Evolutionary conservation across 2,113 vertebrate species (phyloP), one percentile per base, ranked within the genome.

Genomic region (Isurus oxyrinchus): DNA sequence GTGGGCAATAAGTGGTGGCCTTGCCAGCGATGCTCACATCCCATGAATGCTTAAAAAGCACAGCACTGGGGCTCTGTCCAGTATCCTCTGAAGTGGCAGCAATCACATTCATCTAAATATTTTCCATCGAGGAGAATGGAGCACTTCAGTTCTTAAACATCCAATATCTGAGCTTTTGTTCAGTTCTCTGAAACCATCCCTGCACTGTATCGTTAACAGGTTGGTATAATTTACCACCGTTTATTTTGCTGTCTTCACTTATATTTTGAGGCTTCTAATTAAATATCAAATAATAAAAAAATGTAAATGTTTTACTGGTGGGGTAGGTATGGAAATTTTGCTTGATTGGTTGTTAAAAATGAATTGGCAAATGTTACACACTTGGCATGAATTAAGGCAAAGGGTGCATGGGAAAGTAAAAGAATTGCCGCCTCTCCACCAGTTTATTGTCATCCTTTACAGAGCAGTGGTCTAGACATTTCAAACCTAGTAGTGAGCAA

Each of bases 121-220:
- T 76, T 95, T 95, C 66, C 44, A 95, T 76, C 94, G 53, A 21
- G 27, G 66, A 55, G 44, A 72, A 76, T 95, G 91, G 55, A 63
- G 91, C 57, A 94, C 91, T 94, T 94, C 91, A 67, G 61, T 67
- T 94, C 63, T 94, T 66, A 67, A 23, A 49, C 90, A 61, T 57
- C 61, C 63, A 44, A 44, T 35, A 95, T 95, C 44, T 2, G 27
- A 94, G 59, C 66, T 49, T 53, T 95, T 69, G 25, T 53, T 72
- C 49, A 55, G 44, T 69, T 53, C 44, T n/a, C 63, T 31, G 5
- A 69, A 95, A 23, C 7, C 57, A 69, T 44, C 94, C 23, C 40
- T 69, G 94, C 44, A 94, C 13, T 69, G 40, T 69, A 0, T 49
- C 25, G 0, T 40, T 72, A 69, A 23, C 63, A 69, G 23, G 63